phyloP scores from a whole-genome alignment of 2,888 invertebrate species.

The Papilio demoleus region DNA sequence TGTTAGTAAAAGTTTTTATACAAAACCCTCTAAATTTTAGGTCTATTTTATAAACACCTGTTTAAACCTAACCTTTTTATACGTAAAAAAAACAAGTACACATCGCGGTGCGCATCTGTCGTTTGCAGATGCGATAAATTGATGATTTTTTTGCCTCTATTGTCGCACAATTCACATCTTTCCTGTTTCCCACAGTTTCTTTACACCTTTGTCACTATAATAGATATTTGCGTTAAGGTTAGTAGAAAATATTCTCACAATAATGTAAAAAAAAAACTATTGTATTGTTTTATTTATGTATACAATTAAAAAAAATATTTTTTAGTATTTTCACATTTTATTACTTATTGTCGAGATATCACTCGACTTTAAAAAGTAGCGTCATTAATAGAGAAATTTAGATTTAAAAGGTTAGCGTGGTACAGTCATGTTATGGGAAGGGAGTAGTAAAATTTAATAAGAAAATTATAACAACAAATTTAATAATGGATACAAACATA shows the following conservation, averaged over 20 bases:
- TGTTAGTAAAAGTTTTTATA: too few relatives aligned
- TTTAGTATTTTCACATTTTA: too few relatives aligned
- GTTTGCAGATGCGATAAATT: conserved; percentile 22
- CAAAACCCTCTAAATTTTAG: not conserved
- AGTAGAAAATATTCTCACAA: conserved; percentile 21
- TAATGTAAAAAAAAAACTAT: not conserved
- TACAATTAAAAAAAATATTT: not conserved
- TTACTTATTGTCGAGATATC: too few relatives aligned
- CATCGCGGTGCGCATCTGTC: conserved; percentile 21
- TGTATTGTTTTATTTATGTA: not conserved
- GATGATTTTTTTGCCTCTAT: conserved; percentile 22
- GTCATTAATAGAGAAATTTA: too few relatives aligned
- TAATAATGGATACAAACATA: too few relatives aligned
- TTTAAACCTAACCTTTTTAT: conserved; percentile 32
- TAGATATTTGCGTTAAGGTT: conserved; percentile 10
- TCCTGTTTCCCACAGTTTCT: conserved; percentile 65
- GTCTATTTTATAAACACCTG: not conserved
- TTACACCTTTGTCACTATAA: conserved; percentile 50
- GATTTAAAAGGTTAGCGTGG: too few relatives aligned
- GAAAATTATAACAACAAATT: too few relatives aligned
- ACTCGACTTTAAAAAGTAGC: too few relatives aligned
- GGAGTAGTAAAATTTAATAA: too few relatives aligned
- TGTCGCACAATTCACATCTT: conserved; percentile 41
- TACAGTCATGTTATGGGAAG: too few relatives aligned
- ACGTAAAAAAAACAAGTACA: conserved; percentile 45